Percentiles rank a stretch among this genome's conserved stretches.
These are phyloP conservation scores for Paraescarpia echinospica DNA, from an alignment of 1,140 invertebrate species.

Conservation along the genomic window DNA sequence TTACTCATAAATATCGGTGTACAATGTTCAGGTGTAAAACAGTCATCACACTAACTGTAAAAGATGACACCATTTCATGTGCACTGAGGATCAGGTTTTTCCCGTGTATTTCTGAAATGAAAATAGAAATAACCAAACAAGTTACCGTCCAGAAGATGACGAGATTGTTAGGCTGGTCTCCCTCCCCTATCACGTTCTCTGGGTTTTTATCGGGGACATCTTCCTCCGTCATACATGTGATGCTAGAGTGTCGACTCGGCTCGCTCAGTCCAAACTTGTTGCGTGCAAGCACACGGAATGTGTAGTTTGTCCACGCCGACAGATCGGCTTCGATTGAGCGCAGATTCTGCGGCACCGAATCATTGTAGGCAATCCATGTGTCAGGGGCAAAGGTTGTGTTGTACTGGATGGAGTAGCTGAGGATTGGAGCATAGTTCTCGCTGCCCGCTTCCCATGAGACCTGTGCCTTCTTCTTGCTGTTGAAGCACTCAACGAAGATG, in stretches of 20 bases:
- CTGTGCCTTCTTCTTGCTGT: slow-evolving; percentile 65
- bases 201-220: slow-evolving; percentile 93
- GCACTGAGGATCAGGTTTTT: no score
- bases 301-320: slow-evolving; percentile 92
- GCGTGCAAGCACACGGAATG: slow-evolving; percentile 88
- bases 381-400: slow-evolving; percentile 94
- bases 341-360: slow-evolving; percentile 27
- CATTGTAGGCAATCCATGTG: slow-evolving; percentile 73
- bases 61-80: no score
- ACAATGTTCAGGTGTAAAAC: no score
- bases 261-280: slow-evolving; percentile 90
- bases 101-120: background rate
- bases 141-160: slow-evolving; percentile 90
- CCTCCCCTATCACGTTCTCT: slow-evolving; percentile 87
- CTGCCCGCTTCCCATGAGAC: slow-evolving; percentile 84
- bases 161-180: slow-evolving; percentile 83
- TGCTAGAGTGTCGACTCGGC: slow-evolving; percentile 76
- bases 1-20: no score
- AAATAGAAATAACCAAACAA: background rate
- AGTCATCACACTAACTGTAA: no score
- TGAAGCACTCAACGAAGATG: slow-evolving; percentile 1
- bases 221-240: slow-evolving; percentile 80
- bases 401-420: slow-evolving; percentile 87
- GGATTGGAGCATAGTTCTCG: slow-evolving; percentile 92
- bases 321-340: slow-evolving; percentile 56